phyloP scores from a whole-genome alignment of 2,797 vertebrate genomes.

The Pitangus sulphuratus region DNA sequence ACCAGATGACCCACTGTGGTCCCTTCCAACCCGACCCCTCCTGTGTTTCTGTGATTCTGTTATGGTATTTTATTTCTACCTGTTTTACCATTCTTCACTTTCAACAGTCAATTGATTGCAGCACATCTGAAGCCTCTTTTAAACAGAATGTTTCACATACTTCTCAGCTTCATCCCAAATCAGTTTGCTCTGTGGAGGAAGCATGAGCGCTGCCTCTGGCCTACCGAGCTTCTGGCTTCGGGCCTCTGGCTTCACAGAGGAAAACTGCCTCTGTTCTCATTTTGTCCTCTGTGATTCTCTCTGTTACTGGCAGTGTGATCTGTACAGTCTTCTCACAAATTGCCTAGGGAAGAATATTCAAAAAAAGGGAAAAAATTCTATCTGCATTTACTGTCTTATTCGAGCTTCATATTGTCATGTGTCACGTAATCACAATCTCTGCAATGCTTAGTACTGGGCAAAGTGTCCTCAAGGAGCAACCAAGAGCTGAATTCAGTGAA shows the following conservation, averaged over 20 bases:
- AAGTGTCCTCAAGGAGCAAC: neutral
- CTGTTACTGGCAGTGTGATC: neutral
- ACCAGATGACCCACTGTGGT: neutral
- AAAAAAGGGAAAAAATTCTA: neutral
- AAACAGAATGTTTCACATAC: neutral
- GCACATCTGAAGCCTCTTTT: neutral
- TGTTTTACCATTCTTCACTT: neutral
- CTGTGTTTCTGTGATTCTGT: neutral
- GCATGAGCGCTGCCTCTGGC: neutral
- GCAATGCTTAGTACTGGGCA: neutral
- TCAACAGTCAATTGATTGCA: neutral
- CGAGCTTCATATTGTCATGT: neutral
- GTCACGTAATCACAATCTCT: neutral
- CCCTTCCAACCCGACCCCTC: neutral
- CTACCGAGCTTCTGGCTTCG: neutral
- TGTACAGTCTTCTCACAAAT: neutral
- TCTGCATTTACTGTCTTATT: neutral
- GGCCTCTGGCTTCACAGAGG: neutral
- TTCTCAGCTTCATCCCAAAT: neutral
- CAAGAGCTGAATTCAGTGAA: constrained; percentile 46
- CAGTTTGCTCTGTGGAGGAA: neutral
- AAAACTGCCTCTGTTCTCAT: neutral
- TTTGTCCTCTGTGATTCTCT: neutral
- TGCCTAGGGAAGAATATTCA: neutral
- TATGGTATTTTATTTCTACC: neutral